phyloP scores from a whole-genome alignment of 2,797 vertebrate genomes.

The Clarias fuscus region DNA sequence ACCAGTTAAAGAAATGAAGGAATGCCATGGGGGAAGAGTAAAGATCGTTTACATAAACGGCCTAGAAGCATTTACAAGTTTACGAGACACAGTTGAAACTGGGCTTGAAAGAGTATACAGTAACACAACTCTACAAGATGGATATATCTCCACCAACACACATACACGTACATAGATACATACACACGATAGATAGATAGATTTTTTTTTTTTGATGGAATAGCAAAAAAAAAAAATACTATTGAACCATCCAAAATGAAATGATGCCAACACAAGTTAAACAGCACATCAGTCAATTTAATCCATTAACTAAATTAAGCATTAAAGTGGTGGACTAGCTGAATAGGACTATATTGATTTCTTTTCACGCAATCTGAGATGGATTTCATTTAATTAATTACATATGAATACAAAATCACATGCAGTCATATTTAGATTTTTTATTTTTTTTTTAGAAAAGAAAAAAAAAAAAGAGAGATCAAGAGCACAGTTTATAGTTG shows the following conservation, averaged over 20 bases:
- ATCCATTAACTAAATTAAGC: constrained; percentile 8
- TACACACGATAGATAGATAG: no score
- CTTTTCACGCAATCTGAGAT: neutral
- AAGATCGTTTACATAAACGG: constrained; percentile 20
- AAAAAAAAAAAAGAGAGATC: neutral
- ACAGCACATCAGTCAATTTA: neutral
- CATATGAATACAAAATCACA: neutral
- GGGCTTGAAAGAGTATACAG: constrained; percentile 29
- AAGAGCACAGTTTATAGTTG: neutral
- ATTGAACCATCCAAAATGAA: constrained; percentile 6
- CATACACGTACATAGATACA: no score
- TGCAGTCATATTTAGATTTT: no score
- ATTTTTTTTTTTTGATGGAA: neutral
- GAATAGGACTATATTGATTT: neutral
- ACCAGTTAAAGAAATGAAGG: neutral
- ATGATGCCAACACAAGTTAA: neutral
- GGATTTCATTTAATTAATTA: neutral
- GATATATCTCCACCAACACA: no score
- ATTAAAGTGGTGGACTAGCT: neutral
- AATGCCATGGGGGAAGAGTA: constrained; percentile 17
- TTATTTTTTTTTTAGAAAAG: no score
- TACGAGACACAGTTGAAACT: constrained; percentile 44
- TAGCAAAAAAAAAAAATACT: neutral
- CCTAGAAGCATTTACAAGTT: constrained; percentile 33
- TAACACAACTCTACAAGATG: neutral